phyloP scores from a whole-genome alignment of 2,797 vertebrate genomes.

The Hemitrygon akajei region DNA sequence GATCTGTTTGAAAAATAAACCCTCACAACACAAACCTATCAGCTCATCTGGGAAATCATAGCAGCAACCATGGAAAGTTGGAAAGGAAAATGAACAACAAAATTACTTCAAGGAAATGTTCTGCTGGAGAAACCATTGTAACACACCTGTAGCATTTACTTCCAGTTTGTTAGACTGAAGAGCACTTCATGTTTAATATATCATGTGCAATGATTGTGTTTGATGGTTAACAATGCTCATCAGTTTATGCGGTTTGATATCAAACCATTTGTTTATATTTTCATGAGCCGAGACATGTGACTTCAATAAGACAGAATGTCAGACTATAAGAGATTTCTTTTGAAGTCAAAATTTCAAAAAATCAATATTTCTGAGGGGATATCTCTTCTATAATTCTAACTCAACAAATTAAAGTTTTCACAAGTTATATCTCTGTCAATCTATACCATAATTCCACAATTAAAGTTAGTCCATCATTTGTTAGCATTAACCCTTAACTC shows the following conservation, averaged over 20 bases:
- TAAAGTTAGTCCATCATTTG: neutral
- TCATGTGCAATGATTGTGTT: neutral
- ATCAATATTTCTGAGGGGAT: too few species aligned
- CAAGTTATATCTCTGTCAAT: neutral
- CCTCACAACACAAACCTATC: neutral
- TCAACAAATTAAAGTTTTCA: neutral
- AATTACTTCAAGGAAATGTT: neutral
- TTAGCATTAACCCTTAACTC: neutral
- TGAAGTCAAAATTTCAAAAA: too few species aligned
- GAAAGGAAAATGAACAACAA: neutral
- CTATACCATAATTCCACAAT: neutral
- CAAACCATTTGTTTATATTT: neutral
- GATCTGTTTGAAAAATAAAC: neutral
- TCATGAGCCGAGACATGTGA: neutral
- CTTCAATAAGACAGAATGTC: neutral
- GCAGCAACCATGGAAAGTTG: neutral
- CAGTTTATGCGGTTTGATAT: neutral
- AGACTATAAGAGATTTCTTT: neutral
- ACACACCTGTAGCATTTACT: neutral
- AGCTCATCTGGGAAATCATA: neutral
- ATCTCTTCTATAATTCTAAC: neutral
- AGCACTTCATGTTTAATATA: neutral
- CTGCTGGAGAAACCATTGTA: neutral
- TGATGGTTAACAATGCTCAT: neutral
- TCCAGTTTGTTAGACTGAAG: neutral